These are phyloP conservation scores for Helicoverpa assulta DNA, from an alignment of 2,888 invertebrate genomes.

Conservation along the genomic window DNA sequence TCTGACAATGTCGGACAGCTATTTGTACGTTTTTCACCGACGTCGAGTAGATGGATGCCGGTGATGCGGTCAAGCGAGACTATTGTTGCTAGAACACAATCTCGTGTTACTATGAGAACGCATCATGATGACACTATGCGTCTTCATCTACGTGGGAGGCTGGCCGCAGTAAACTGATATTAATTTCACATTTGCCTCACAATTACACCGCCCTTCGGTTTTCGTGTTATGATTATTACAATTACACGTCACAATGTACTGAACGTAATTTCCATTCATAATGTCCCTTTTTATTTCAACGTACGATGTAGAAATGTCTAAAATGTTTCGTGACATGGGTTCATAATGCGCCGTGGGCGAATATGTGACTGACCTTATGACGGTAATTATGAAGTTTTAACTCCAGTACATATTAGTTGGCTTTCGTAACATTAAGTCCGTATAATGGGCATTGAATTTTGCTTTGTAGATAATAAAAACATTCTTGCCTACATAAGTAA, in stretches of 20 bases:
- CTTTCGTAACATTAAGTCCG: neutral
- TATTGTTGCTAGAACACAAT: constrained; percentile 64
- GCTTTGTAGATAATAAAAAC: constrained; percentile 3
- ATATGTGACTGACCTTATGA: constrained; percentile 52
- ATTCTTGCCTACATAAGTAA: constrained; percentile 13
- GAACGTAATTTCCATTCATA: constrained; percentile 45
- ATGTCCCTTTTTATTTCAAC: constrained; percentile 39
- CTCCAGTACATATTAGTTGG: constrained; percentile 17
- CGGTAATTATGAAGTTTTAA: constrained; percentile 46
- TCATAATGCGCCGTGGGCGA: constrained; percentile 45
- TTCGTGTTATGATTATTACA: constrained; percentile 18
- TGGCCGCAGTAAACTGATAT: constrained; percentile 44
- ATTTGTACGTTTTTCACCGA: constrained; percentile 27
- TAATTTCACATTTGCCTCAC: constrained; percentile 45
- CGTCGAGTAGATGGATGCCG: constrained; percentile 39
- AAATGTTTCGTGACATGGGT: constrained; percentile 53
- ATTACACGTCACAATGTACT: constrained; percentile 26
- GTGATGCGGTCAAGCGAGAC: constrained; percentile 66
- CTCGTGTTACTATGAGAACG: constrained; percentile 78
- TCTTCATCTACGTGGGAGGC: constrained; percentile 64
- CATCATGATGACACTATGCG: constrained; percentile 63
- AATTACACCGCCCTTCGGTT: constrained; percentile 23
- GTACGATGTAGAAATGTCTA: constrained; percentile 40
- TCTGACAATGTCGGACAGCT: constrained; percentile 8
- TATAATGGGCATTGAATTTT: neutral